Evolutionary conservation across 2,797 vertebrate species (phyloP).

Genomic region (Chrosomus eos): DNA sequence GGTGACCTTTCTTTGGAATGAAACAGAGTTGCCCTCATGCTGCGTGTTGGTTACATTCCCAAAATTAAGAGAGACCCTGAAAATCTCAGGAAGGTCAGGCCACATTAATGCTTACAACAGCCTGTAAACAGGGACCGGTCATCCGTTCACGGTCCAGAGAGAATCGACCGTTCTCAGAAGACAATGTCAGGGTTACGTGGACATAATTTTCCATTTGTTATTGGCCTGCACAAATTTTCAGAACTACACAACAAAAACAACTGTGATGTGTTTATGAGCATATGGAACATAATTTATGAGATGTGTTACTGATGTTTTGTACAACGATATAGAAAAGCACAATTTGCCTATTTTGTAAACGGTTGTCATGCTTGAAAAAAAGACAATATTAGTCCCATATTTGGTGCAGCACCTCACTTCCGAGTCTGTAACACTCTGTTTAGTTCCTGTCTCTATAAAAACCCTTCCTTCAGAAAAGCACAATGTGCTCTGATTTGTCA

Average conservation of each 20-base stretch:
- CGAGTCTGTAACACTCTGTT: background rate
- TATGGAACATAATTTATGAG: no score
- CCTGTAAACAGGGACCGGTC: background rate
- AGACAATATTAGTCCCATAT: background rate
- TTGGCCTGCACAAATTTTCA: background rate
- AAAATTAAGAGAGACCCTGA: slow-evolving; percentile 33
- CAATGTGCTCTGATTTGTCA: background rate
- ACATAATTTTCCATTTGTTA: background rate
- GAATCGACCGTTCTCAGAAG: background rate
- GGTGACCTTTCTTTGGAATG: slow-evolving; percentile 36
- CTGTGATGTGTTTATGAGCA: no score
- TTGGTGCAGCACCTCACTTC: background rate
- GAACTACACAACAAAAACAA: background rate
- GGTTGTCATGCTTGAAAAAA: background rate
- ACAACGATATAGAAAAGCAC: background rate
- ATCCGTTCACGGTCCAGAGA: background rate
- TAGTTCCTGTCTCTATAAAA: background rate
- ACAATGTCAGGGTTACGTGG: background rate
- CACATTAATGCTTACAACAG: background rate
- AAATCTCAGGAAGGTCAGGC: slow-evolving; percentile 7
- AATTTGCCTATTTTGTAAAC: background rate
- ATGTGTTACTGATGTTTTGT: background rate
- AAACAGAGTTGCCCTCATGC: slow-evolving; percentile 27
- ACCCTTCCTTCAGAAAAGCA: background rate
- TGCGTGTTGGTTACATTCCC: slow-evolving; percentile 22